Evolutionary conservation across 2,113 vertebrate species (phyloP).

Genomic region (Diadophis punctatus): DNA sequence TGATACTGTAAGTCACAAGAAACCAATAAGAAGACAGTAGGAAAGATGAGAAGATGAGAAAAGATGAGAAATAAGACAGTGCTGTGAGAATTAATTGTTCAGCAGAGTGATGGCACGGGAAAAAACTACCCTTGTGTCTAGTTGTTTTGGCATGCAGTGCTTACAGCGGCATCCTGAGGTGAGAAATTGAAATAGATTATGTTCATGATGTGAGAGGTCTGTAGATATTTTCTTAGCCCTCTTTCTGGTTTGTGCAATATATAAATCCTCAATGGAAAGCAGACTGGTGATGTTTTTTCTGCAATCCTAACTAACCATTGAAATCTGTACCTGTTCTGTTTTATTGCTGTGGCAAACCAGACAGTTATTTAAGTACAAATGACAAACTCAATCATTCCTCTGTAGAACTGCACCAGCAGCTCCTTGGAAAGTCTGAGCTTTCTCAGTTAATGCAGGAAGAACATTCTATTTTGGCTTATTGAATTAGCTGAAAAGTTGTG

Average conservation of each 20-base stretch:
- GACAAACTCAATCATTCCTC: neutral
- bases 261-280: neutral
- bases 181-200: neutral
- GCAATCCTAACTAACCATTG: neutral
- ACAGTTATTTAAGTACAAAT: neutral
- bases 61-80: neutral
- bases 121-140: neutral
- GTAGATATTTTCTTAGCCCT: neutral
- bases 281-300: neutral
- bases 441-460: neutral
- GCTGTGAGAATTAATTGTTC: neutral
- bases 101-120: neutral
- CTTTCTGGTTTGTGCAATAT: neutral
- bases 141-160: neutral
- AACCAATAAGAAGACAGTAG: neutral
- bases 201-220: neutral
- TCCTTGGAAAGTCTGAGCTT: neutral
- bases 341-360: neutral
- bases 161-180: neutral
- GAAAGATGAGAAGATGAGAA: neutral
- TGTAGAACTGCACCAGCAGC: neutral
- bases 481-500: slow-evolving; percentile 16
- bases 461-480: slow-evolving; percentile 16
- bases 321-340: neutral
- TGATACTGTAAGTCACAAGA: neutral